These are phyloP conservation scores for Cydia pomonella DNA, from an alignment of 1,140 invertebrate genomes.

Conservation along the genomic window DNA sequence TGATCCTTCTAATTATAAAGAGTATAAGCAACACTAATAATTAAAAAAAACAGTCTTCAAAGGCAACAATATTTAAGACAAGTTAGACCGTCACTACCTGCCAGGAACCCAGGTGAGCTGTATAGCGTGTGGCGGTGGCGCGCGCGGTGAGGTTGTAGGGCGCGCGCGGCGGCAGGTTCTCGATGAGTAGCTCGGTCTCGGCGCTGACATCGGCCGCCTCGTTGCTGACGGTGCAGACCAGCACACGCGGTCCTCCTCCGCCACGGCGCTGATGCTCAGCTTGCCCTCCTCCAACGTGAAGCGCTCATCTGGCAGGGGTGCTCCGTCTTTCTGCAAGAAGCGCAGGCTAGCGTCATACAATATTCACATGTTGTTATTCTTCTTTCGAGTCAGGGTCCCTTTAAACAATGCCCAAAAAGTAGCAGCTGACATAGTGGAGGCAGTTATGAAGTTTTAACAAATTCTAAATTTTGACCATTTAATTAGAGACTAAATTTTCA, in stretches of 20 bases:
- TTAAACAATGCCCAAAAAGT: too few species aligned
- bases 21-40: too few species aligned
- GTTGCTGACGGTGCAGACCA: conserved; percentile 95
- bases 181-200: conserved; percentile 93
- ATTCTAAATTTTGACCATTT: too few species aligned
- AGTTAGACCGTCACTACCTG: conserved; percentile 40
- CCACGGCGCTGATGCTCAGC: conserved; percentile 90
- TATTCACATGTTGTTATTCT: background rate
- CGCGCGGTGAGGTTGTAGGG: conserved; percentile 94
- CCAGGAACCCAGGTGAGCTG: conserved; percentile 92
- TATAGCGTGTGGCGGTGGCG: conserved; percentile 88
- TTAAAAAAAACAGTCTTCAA: background rate
- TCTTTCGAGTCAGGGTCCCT: too few species aligned
- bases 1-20: too few species aligned
- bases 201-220: conserved; percentile 94
- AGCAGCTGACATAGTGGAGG: too few species aligned
- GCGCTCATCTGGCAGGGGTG: conserved; percentile 85
- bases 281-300: conserved; percentile 89
- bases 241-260: conserved; percentile 93
- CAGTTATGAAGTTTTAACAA: too few species aligned
- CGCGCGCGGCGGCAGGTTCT: conserved; percentile 92
- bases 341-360: background rate
- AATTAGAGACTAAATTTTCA: too few species aligned
- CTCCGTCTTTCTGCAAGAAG: conserved; percentile 86
- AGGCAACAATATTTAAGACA: background rate